Base-by-base conservation (phyloP, 2,797 vertebrate genomes). In the Agapornis canus region DNA sequence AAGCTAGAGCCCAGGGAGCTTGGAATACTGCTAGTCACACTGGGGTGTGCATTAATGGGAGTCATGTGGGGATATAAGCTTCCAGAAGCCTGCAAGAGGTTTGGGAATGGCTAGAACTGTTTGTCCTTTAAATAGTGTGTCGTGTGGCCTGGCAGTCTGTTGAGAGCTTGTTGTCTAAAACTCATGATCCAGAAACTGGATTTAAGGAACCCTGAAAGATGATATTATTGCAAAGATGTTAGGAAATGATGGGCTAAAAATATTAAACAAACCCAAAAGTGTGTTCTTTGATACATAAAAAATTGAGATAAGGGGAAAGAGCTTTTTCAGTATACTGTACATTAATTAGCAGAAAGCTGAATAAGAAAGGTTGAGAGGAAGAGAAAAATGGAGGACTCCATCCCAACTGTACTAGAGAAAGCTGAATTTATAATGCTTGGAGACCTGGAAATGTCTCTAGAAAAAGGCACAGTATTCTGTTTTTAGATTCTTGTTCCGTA, bases 341-440 rank as follows among this genome's bases (percentile, higher is more conserved):
- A 10, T 86, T 73, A 91, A 85, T 77, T 45, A 66, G 43, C 9
- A 71, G 66, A 65, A 70, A 54, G 27, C 42, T 88, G 57, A 27
- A 23, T 75, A 59, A 35, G 35, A 43, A 70, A 43, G 15, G 11
- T 70, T 80, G 82, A 73, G 40, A 40, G 69, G 43, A 77, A 82
- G 64, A 80, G 29, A 65, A 84, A 69, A 32, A 76, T 51, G 66
- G 79, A 69, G 37, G 86, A 20, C 19, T 73, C 82, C 21, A 54
- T 86, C 42, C 42, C 3, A 2, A 10, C 29, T 91, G 22, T 56
- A n/a, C 40, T 52, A 65, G 35, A 59, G 63, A 68, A 60, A 86
- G 29, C 83, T 90, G 81, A 82, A 89, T 87, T 87, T 91, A 52
- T 90, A 89, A 77, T 89, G 66, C 56, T 48, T 56, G 51, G 68